These are phyloP conservation scores for Synanthedon tipuliformis DNA, from an alignment of 2,888 invertebrate species.

Conservation along the genomic window DNA sequence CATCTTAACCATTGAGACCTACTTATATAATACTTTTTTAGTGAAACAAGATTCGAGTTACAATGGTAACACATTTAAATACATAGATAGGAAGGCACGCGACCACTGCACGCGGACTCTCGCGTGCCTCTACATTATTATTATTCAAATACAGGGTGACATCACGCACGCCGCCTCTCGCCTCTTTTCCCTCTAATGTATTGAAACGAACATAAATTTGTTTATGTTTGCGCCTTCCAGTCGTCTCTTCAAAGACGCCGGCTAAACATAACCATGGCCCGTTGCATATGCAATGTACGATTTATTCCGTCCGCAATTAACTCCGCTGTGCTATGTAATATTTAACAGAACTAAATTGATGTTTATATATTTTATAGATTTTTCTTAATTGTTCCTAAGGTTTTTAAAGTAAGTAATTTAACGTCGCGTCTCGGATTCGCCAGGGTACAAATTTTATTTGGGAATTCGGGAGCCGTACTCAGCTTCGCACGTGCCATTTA, in stretches of 20 bases:
- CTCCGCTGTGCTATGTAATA: not conserved
- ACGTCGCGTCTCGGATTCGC: not conserved
- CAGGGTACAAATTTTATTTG: too few species aligned
- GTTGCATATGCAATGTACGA: conserved; percentile 15
- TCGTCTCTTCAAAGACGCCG: conserved; percentile 24
- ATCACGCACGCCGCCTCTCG: conserved; percentile 33
- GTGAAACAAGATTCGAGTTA: not conserved
- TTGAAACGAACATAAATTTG: conserved; percentile 49
- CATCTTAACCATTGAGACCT: too few species aligned
- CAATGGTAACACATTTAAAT: conserved; percentile 20
- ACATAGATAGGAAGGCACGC: conserved; percentile 30
- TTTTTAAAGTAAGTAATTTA: not conserved
- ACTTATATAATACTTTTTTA: not conserved
- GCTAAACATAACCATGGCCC: not conserved
- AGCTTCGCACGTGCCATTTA: too few species aligned
- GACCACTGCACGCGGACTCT: conserved; percentile 35
- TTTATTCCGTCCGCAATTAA: not conserved
- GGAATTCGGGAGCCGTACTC: too few species aligned
- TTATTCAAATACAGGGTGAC: conserved; percentile 25
- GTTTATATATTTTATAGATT: not conserved
- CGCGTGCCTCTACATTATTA: conserved; percentile 31
- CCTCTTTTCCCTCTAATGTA: conserved; percentile 37
- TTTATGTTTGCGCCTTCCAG: conserved; percentile 32
- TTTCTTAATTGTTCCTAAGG: not conserved
- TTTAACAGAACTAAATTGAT: too few species aligned